A percentile compares a stretch with the other conserved stretches of the same genome.
phyloP scores from a whole-genome alignment of 2,888 invertebrate species.

The Calephelis perditalis region DNA sequence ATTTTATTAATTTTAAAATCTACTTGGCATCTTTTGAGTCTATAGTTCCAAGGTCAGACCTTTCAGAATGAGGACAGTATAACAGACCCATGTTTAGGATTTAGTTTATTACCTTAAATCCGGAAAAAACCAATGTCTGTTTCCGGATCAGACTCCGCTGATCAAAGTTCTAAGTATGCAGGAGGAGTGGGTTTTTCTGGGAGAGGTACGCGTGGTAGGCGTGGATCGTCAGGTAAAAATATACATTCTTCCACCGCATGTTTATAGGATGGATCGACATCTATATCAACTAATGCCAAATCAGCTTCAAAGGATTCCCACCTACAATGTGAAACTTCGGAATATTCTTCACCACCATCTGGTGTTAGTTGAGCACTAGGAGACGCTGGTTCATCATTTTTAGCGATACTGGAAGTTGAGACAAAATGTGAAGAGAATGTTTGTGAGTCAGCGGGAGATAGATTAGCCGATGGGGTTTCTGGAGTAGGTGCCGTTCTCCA shows the following conservation, averaged over 20 bases:
- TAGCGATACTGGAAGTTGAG: constrained; percentile 69
- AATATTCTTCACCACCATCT: constrained; percentile 67
- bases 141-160: constrained; percentile 70
- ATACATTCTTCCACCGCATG: constrained; percentile 80
- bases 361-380: constrained; percentile 80
- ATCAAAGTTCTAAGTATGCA: constrained; percentile 71
- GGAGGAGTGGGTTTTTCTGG: constrained; percentile 80
- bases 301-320: constrained; percentile 82
- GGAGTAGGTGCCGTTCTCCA: constrained; percentile 78
- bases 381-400: constrained; percentile 63
- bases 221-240: constrained; percentile 78
- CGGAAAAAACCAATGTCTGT: constrained; percentile 52
- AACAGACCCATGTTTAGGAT: background rate
- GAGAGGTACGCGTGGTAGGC: constrained; percentile 66
- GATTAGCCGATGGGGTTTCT: constrained; percentile 83
- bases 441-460: constrained; percentile 78
- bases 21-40: constrained; percentile 18
- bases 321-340: constrained; percentile 70
- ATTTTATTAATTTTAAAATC: constrained; percentile 19
- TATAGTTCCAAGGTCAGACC: constrained; percentile 15
- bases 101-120: constrained; percentile 30
- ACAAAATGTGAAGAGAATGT: constrained; percentile 82
- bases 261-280: constrained; percentile 80
- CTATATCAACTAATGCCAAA: constrained; percentile 79
- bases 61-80: background rate